phyloP scores from a whole-genome alignment of 2,113 vertebrate genomes.

The Dasypus novemcinctus region DNA sequence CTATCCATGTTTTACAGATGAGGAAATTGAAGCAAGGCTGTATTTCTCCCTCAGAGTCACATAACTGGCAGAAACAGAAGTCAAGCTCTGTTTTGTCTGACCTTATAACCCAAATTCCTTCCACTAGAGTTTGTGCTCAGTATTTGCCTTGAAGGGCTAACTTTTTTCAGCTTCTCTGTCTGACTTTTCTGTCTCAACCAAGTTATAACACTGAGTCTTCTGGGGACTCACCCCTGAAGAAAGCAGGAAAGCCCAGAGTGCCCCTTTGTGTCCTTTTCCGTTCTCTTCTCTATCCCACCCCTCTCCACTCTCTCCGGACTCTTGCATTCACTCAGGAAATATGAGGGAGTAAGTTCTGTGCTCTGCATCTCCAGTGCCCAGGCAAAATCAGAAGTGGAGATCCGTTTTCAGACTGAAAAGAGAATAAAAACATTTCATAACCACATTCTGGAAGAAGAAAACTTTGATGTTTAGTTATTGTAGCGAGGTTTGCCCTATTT shows the following conservation, averaged over 20 bases:
- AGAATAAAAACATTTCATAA: background rate
- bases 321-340: background rate
- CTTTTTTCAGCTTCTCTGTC: background rate
- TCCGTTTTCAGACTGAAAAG: conserved; percentile 7
- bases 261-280: background rate
- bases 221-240: background rate
- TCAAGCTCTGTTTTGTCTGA: background rate
- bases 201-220: background rate
- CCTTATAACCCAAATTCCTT: background rate
- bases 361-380: background rate
- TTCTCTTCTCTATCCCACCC: background rate
- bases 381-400: background rate
- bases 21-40: background rate
- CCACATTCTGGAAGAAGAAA: background rate
- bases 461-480: background rate
- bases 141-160: background rate
- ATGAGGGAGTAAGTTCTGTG: background rate
- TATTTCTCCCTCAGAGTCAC: background rate
- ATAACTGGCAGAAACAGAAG: background rate
- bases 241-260: background rate
- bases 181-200: background rate
- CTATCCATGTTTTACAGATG: background rate
- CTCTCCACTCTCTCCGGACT: background rate
- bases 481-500: background rate
- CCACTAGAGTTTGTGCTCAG: background rate